Evolutionary conservation across 2,888 invertebrate genomes (phyloP), one percentile per base, ranked within the genome.

Genomic region (Argyresthia goedartella): DNA sequence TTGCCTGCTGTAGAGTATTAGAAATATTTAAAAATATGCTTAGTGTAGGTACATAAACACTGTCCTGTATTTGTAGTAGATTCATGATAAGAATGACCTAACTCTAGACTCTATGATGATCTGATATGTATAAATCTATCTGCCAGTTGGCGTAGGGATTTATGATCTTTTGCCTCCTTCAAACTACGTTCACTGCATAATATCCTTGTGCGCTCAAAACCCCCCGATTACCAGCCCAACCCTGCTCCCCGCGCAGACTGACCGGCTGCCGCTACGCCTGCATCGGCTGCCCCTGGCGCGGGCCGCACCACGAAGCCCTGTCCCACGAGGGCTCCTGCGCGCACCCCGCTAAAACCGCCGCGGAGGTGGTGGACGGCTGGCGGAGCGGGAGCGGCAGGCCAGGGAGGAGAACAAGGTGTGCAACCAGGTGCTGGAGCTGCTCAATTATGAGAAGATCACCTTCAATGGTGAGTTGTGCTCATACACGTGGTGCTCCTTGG

Each of bases 241-340:
- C 33, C 13, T 8, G n/a, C 15, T n/a, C 42, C 1, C 42, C 1
- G 25, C 3, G 53, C 71, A 95, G 95, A 81, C 89, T 92, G 78
- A 91, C 92, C 61, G 90, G 89, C 55, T 96, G 95, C 82, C 91
- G 91, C 69, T 95, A 88, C 84, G 89, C 90, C 68, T 89, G 94
- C 65, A 94, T 97, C 74, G 97, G 97, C 11, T 98, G 97, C 71
- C 93, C 92, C 55, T 98, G 97, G 97, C 90, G 92, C 66, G 97
- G 97, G 52, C 96, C 97, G 34, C 90, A 91, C 72, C 96, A 96
- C 81, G 95, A 95, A 82, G 89, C 91, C 65, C 71, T 78, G 57
- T 91, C 91, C 64, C 98, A 97, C 76, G 95, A 95, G 77, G 86
- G 88, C 53, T 88, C 87, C 55, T 97, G 97, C 79, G 88, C 89